phyloP scores from a whole-genome alignment of 2,113 vertebrate species.

The Bolborhynchus lineola region DNA sequence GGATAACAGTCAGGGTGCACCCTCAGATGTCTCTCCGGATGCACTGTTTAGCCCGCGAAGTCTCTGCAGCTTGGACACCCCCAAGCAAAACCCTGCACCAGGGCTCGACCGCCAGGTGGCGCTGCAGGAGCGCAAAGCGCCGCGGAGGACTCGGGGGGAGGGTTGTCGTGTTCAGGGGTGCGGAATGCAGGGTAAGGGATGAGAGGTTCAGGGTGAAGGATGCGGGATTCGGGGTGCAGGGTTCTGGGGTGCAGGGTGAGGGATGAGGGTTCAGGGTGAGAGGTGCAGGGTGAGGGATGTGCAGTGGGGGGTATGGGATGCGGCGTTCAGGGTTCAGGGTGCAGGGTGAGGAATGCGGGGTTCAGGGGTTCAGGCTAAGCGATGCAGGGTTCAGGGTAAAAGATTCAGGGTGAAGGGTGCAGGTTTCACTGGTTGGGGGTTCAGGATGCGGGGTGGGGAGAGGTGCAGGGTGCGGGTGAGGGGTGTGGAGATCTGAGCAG shows the following conservation, averaged over 20 bases:
- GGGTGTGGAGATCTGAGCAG: not conserved
- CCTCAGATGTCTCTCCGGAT: not conserved
- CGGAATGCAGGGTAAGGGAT: accelerated
- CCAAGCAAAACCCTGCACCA: accelerated
- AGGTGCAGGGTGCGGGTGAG: accelerated
- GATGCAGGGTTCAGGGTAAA: not conserved
- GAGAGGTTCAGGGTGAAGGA: accelerated
- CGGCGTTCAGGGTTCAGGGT: not conserved
- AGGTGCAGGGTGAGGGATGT: no score
- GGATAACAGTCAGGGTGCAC: accelerated
- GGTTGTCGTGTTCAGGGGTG: accelerated
- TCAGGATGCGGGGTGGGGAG: accelerated
- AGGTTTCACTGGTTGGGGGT: not conserved
- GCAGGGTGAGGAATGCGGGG: no score
- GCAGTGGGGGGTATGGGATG: not conserved
- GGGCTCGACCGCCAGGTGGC: not conserved
- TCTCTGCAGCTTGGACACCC: not conserved
- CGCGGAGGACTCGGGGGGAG: accelerated
- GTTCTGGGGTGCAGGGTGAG: no score
- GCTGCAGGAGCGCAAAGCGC: not conserved
- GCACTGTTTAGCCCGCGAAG: not conserved
- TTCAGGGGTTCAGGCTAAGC: not conserved
- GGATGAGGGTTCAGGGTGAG: no score
- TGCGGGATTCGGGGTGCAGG: no score
- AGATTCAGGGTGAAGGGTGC: not conserved